Percentiles rank a stretch among this genome's conserved stretches.
These are phyloP conservation scores for Diadegma fenestrale DNA, from an alignment of 2,888 invertebrate genomes.

Conservation along the genomic window DNA sequence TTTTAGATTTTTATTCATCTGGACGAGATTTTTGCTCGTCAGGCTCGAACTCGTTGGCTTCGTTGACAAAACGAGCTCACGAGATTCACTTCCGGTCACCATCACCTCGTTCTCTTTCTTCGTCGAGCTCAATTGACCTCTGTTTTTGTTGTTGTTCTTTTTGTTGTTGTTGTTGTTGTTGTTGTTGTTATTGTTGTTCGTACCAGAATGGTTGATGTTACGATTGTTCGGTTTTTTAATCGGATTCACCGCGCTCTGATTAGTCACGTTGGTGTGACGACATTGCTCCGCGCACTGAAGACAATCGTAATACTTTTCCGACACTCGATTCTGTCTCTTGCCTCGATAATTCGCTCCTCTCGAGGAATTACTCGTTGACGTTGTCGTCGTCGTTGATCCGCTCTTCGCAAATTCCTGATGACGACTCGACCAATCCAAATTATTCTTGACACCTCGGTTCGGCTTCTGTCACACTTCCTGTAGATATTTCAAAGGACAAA, in stretches of 20 bases:
- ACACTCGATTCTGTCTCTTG: constrained; percentile 43
- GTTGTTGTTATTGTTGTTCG: constrained; percentile 41
- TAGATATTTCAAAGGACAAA: constrained; percentile 97
- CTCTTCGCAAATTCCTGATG: constrained; percentile 73
- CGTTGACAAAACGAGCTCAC: constrained; percentile 42
- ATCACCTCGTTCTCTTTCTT: constrained; percentile 65
- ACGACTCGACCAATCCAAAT: constrained; percentile 80
- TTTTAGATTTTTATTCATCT: constrained; percentile 25
- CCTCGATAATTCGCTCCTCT: background rate
- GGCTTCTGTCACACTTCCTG: constrained; percentile 96
- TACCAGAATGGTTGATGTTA: constrained; percentile 60
- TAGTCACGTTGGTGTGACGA: constrained; percentile 76
- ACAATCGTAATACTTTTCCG: constrained; percentile 83
- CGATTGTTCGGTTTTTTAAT: constrained; percentile 52
- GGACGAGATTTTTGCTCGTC: constrained; percentile 30
- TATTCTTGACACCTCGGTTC: constrained; percentile 77
- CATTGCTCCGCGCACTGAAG: constrained; percentile 82
- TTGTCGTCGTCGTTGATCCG: constrained; percentile 67
- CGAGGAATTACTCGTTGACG: constrained; percentile 34
- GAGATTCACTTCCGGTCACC: constrained; percentile 6
- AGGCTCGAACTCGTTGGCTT: constrained; percentile 34
- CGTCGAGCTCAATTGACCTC: constrained; percentile 37
- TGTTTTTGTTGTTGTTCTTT: constrained; percentile 33
- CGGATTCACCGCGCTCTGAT: constrained; percentile 77
- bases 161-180: constrained; percentile 49